Conservation (phyloP, 2,113 vertebrate genomes). For the Stigmatopora nigra region DNA sequence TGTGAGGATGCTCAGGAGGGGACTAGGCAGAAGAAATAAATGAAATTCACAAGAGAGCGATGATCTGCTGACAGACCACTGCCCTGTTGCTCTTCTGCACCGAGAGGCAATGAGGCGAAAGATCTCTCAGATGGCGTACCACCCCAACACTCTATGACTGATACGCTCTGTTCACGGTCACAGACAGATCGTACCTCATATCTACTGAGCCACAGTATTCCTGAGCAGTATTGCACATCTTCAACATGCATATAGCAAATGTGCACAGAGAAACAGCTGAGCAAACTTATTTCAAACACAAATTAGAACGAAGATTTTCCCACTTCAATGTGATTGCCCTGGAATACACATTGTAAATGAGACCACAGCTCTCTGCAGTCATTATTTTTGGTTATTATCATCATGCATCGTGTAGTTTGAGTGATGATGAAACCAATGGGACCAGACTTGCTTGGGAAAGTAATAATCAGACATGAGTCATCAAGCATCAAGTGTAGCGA, state of each 20-base stretch:
- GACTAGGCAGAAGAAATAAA: conserved; percentile 11
- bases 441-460: too few relatives aligned
- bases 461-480: too few relatives aligned
- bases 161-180: conserved; percentile 20
- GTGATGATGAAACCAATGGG: too few relatives aligned
- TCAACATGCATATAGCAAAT: neutral
- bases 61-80: conserved; percentile 19
- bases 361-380: too few relatives aligned
- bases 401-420: too few relatives aligned
- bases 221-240: neutral
- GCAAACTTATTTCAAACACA: too few relatives aligned
- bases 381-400: too few relatives aligned
- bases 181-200: conserved; percentile 18
- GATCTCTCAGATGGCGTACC: conserved; percentile 27
- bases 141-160: conserved; percentile 13
- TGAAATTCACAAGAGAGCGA: conserved; percentile 22
- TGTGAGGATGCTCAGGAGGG: neutral
- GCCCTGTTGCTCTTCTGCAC: conserved; percentile 26
- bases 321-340: too few relatives aligned
- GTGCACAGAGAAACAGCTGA: neutral
- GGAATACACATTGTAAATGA: too few relatives aligned
- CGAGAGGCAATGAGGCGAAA: conserved; percentile 30
- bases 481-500: too few relatives aligned
- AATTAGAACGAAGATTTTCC: too few relatives aligned
- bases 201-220: conserved; percentile 5